phyloP scores from a whole-genome alignment of 1,140 invertebrate genomes.

The Manduca sexta region DNA sequence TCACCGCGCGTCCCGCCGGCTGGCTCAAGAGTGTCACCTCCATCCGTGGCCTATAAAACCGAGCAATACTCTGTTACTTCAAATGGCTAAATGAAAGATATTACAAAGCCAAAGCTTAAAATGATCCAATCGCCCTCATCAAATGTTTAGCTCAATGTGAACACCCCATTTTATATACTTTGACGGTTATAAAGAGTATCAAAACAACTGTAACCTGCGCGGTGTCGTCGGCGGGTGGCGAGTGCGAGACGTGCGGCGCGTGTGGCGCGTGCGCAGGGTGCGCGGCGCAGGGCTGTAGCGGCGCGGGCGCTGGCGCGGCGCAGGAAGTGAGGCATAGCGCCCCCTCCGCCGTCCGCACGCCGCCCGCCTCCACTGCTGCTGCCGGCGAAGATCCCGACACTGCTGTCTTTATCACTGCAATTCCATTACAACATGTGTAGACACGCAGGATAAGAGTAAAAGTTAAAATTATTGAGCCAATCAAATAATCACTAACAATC shows the following conservation, averaged over 20 bases:
- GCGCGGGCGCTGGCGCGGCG: constrained; percentile 2
- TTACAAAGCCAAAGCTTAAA: too few relatives aligned
- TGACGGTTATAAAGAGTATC: neutral
- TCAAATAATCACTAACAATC: too few relatives aligned
- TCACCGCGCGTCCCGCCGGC: constrained; percentile 9
- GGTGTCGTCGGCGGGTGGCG: constrained; percentile 1
- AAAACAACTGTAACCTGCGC: constrained; percentile 11
- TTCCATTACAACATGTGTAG: too few relatives aligned
- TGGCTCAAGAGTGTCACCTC: neutral
- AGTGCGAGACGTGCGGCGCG: constrained; percentile 5
- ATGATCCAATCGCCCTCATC: neutral
- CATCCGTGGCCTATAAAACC: too few relatives aligned
- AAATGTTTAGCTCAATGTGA: neutral
- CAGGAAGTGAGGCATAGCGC: constrained; percentile 3
- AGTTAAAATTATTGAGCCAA: too few relatives aligned
- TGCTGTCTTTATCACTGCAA: too few relatives aligned
- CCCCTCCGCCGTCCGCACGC: constrained; percentile 4
- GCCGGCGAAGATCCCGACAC: constrained; percentile 17
- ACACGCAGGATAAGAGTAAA: too few relatives aligned
- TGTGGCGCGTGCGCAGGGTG: too few relatives aligned
- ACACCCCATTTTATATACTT: neutral
- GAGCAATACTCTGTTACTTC: too few relatives aligned
- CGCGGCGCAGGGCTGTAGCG: constrained; percentile 5
- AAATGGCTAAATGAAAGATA: too few relatives aligned
- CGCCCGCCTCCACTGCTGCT: too few relatives aligned